Evolutionary conservation across 2,888 invertebrate genomes (phyloP).

Genomic region (Stegana nigrithorax): DNA sequence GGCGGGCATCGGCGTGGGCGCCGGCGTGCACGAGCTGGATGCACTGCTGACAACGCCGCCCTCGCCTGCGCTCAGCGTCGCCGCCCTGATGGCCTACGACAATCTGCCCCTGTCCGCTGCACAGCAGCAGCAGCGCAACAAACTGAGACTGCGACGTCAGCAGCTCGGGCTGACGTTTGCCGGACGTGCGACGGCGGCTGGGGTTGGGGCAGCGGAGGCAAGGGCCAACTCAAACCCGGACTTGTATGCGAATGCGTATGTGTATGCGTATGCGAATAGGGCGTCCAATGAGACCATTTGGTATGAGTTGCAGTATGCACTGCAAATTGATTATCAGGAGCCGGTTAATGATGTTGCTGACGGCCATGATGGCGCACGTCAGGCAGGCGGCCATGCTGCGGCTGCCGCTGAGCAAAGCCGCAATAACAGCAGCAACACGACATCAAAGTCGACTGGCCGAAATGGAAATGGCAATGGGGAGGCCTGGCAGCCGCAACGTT

Average conservation of each 20-base stretch:
- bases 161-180: neutral
- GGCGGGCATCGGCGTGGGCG: slow-evolving; percentile 4
- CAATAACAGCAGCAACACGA: neutral
- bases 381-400: neutral
- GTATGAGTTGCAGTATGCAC: slow-evolving; percentile 47
- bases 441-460: neutral
- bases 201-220: no score
- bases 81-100: slow-evolving; percentile 11
- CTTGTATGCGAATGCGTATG: no score
- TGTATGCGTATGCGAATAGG: no score
- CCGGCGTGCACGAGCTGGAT: no score
- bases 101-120: no score
- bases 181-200: no score
- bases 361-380: neutral
- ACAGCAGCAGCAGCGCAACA: slow-evolving; percentile 3
- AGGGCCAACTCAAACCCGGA: no score
- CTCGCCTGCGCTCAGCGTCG: slow-evolving; percentile 2
- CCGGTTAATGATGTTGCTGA: slow-evolving; percentile 25
- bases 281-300: slow-evolving; percentile 25
- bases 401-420: neutral
- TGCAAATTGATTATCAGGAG: slow-evolving; percentile 58
- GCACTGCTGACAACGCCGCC: slow-evolving; percentile 4
- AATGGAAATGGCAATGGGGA: slow-evolving; percentile 6
- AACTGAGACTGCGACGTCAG: neutral
- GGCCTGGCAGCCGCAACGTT: slow-evolving; percentile 50